Percentiles rank a stretch among this genome's conserved stretches.
Evolutionary conservation across 2,888 invertebrate genomes (phyloP).

Genomic region (Eupithecia abbreviata): DNA sequence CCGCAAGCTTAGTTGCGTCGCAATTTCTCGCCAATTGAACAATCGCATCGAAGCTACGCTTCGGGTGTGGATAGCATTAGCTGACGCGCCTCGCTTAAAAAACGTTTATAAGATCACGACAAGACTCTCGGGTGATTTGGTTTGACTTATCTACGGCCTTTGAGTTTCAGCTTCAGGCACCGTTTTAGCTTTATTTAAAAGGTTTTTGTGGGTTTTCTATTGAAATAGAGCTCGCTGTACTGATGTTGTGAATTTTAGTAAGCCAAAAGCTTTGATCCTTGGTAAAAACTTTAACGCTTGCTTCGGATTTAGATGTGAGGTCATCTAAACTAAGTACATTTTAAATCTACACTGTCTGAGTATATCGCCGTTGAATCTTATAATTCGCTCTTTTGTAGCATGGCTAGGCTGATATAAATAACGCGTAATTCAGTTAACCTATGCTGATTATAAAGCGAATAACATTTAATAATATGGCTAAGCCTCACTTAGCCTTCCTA

Average conservation of each 20-base stretch:
- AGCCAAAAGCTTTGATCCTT: neutral
- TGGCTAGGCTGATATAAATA: neutral
- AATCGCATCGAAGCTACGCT: slow-evolving; percentile 70
- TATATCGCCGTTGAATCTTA: neutral
- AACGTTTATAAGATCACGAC: slow-evolving; percentile 51
- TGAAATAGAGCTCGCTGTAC: neutral
- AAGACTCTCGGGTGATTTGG: slow-evolving; percentile 34
- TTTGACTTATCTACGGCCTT: slow-evolving; percentile 26
- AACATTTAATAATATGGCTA: neutral
- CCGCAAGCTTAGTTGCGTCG: slow-evolving; percentile 80
- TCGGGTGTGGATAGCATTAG: slow-evolving; percentile 57
- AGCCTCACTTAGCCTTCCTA: neutral
- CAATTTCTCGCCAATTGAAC: slow-evolving; percentile 84
- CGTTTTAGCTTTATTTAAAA: neutral
- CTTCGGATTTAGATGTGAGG: neutral
- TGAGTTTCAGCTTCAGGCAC: slow-evolving; percentile 12
- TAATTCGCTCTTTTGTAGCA: neutral
- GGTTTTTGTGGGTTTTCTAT: neutral
- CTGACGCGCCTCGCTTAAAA: slow-evolving; percentile 54
- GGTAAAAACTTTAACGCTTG: neutral
- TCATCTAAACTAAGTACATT: neutral
- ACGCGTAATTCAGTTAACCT: neutral
- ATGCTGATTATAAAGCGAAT: neutral
- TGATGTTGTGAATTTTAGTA: neutral
- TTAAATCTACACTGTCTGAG: neutral